Evolutionary conservation across 2,888 invertebrate genomes (phyloP), one percentile per base, ranked within the genome.

Genomic region (Lasioglossum leucozonium): DNA sequence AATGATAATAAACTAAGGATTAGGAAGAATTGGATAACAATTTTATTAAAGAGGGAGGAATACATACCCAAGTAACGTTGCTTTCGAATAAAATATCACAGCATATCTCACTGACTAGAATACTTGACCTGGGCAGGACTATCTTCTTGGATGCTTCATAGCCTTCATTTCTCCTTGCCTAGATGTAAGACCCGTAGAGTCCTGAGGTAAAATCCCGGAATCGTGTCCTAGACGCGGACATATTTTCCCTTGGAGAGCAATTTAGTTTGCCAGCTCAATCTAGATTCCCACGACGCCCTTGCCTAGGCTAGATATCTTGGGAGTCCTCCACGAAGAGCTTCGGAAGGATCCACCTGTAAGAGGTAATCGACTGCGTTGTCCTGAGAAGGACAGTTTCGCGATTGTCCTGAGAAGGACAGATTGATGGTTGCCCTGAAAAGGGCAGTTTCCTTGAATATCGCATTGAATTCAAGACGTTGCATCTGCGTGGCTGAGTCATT

Each of bases 401-500:
- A 26, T 6, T 42, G 73, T 30, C 74, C 75, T 80, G 16, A 84
- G 30, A 72, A 84, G 84, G 76, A 58, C 80, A 62, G 37, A 58
- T 78, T 11, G 34, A n/a, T 11, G 37, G n/a, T 74, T 74, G 79
- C 51, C 65, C 79, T 82, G 51, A 78, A 82, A 83, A 77, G 77
- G 71, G 62, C 75, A 73, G 55, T 55, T 18, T 18, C 1, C 16
- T 30, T 18, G 10, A 0, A 67, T 71, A 58, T 82, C 40, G 22
- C n/a, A 69, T n/a, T 69, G 72, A 8, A 16, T 34, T 85, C 79
- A 65, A 86, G 71, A 86, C 78, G 72, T 62, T 51, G 76, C n/a
- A 77, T 6, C 85, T 58, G 0, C 83, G 72, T 86, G 5, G 6
- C 8, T 80, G 82, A 93, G 13, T 51, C 44, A 93, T 89, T 92